Evolutionary conservation across 2,797 vertebrate species (phyloP), one percentile per base, ranked within the genome.

Genomic region (Syngnathus rostellatus): DNA sequence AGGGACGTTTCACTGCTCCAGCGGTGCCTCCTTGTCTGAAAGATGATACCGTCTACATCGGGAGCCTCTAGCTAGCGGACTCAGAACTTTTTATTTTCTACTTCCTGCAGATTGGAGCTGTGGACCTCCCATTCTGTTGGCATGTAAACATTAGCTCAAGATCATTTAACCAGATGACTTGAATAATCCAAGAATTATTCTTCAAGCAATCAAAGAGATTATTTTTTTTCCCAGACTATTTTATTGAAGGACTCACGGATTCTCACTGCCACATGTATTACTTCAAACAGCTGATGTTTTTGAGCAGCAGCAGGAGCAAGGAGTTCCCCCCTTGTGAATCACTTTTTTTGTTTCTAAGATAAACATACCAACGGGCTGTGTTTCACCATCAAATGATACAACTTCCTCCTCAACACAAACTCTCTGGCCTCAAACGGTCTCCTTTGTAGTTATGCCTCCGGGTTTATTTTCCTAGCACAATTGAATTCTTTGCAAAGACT

Each of bases 381-480:
- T 61, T 61, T 61, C n/a, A 38, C 39, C 39, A 21, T 23, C 39
- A 58, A 58, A 58, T 21, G 55, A 43, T 61, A 40, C 59, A 73
- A 72, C 79, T 86, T 85, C 81, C 75, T 79, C 68, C 74, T 76
- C 53, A 21, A 74, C 74, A 70, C 67, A 63, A 53, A 71, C 81
- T 68, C 65, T 67, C 25, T 48, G 76, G 81, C 83, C 76, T 75
- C 70, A 23, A 68, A 75, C 74, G 80, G 68, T 40, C 67, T 84
- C 75, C 76, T 89, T 87, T 88, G 80, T 86, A 75, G 77, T 82
- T 59, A 5, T 67, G 84, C 77, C 74, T 86, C 82, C 77, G 82
- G 80, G 76, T 90, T 89, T 86, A 86, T 90, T 88, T 87, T 86
- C 73, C 65, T 78, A 76, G 63, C 71, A 87, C 85, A 87, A 85